phyloP scores from a whole-genome alignment of 2,797 vertebrate genomes.

The Melanotaenia maccullochi region DNA sequence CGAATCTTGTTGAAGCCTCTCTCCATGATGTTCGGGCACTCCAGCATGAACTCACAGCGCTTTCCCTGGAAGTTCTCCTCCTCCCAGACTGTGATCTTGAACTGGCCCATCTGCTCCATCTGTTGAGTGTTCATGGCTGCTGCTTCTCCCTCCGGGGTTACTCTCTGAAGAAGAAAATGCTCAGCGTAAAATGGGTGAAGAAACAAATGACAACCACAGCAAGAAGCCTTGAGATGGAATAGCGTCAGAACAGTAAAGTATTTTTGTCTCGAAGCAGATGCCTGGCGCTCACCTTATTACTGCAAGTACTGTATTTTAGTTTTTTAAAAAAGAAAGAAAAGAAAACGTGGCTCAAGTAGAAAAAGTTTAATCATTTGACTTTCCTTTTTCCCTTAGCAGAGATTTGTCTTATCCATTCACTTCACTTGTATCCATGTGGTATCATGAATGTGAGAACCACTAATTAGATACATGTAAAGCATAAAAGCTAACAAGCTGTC shows the following conservation, averaged over 20 bases:
- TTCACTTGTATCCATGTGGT: background rate
- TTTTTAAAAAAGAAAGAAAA: background rate
- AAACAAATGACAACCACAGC: background rate
- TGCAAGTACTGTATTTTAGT: background rate
- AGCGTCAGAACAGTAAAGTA: background rate
- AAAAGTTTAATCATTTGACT: conserved; percentile 22
- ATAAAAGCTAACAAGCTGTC: background rate
- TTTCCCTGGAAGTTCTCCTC: conserved; percentile 98
- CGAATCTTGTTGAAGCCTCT: conserved; percentile 94
- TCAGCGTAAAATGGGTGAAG: background rate
- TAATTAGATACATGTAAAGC: conserved; percentile 4
- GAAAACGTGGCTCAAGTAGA: background rate
- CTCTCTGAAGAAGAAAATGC: conserved; percentile 48
- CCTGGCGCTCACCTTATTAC: background rate
- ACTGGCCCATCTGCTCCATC: conserved; percentile 92
- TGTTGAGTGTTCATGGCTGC: conserved; percentile 90
- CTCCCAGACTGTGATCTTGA: conserved; percentile 94
- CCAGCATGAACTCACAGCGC: conserved; percentile 92
- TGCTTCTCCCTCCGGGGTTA: conserved; percentile 67
- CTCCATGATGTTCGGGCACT: conserved; percentile 95
- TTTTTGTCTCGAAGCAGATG: background rate
- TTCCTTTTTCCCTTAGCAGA: conserved; percentile 20
- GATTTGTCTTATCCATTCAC: conserved; percentile 17
- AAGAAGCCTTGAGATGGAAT: background rate
- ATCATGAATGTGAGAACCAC: background rate